A percentile compares a stretch with the other conserved stretches of the same genome.
These are phyloP conservation scores for Orgyia antiqua DNA, from an alignment of 2,888 invertebrate species.

Conservation along the genomic window DNA sequence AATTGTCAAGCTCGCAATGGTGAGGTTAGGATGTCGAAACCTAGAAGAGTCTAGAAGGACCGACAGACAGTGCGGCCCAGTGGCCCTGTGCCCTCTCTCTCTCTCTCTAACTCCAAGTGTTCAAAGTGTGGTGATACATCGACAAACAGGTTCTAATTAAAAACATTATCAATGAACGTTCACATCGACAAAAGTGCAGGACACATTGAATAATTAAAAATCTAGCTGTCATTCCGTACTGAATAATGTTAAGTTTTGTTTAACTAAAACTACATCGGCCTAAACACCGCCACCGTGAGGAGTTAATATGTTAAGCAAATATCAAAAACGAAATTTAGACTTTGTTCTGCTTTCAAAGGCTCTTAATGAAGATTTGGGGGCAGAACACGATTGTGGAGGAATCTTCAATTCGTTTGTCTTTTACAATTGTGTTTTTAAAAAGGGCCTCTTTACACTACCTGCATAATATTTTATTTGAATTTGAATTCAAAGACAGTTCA, in stretches of 20 bases:
- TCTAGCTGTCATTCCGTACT: slow-evolving; percentile 73
- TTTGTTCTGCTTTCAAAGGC: slow-evolving; percentile 69
- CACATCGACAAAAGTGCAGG: slow-evolving; percentile 67
- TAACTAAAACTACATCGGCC: slow-evolving; percentile 67
- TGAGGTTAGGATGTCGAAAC: slow-evolving; percentile 68
- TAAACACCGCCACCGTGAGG: slow-evolving; percentile 74
- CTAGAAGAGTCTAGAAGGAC: slow-evolving; percentile 64
- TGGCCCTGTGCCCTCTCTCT: slow-evolving; percentile 32
- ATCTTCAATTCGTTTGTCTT: too few relatives aligned
- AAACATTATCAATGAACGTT: slow-evolving; percentile 63
- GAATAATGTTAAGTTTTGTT: slow-evolving; percentile 41
- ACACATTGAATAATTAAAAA: slow-evolving; percentile 60
- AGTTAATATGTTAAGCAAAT: slow-evolving; percentile 67
- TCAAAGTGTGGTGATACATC: slow-evolving; percentile 71
- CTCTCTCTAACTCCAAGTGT: slow-evolving; percentile 41
- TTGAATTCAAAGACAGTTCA: too few relatives aligned
- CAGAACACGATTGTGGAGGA: slow-evolving; percentile 62
- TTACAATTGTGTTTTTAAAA: too few relatives aligned
- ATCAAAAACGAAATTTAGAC: slow-evolving; percentile 79
- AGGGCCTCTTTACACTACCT: too few relatives aligned
- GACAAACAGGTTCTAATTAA: slow-evolving; percentile 69
- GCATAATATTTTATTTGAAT: too few relatives aligned
- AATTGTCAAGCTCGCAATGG: slow-evolving; percentile 75
- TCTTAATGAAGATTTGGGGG: slow-evolving; percentile 49
- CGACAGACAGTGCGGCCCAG: slow-evolving; percentile 54